Evolutionary conservation across 2,113 vertebrate genomes (phyloP).

Genomic region (Clarias batrachus): DNA sequence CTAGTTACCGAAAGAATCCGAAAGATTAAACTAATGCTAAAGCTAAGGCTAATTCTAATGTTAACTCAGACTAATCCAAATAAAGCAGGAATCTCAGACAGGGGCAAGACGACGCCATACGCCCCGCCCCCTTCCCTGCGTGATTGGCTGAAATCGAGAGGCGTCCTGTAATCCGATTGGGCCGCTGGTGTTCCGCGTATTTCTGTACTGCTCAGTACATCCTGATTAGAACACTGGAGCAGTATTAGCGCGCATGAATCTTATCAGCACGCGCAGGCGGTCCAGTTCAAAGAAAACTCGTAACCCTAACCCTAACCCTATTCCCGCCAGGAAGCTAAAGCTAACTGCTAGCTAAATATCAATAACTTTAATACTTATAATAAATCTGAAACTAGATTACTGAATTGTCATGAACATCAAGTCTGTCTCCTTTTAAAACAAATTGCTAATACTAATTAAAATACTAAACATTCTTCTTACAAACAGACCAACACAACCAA

Average conservation of each 20-base stretch:
- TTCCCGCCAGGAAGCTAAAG: not conserved
- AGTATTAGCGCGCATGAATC: too few species aligned
- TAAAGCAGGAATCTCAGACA: not conserved
- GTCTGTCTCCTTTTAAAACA: not conserved
- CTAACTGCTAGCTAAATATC: not conserved
- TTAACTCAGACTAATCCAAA: not conserved
- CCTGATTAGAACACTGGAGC: not conserved
- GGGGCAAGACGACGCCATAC: too few species aligned
- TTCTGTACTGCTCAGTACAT: not conserved
- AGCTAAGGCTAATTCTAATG: conserved; percentile 5
- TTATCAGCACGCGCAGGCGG: not conserved
- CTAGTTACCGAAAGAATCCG: not conserved
- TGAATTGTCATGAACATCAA: not conserved
- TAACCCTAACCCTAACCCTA: too few species aligned
- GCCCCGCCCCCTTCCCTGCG: not conserved
- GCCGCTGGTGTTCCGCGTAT: not conserved
- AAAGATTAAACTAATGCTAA: not conserved
- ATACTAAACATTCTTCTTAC: not conserved
- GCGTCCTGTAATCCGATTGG: conserved; percentile 12
- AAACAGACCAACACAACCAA: not conserved
- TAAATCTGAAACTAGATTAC: not conserved
- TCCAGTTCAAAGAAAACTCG: not conserved
- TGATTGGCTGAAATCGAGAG: not conserved
- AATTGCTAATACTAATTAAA: not conserved
- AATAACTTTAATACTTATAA: not conserved